Percentiles rank a stretch among this genome's conserved stretches.
phyloP scores from a whole-genome alignment of 2,888 invertebrate genomes.

The Polydrusus cervinus region DNA sequence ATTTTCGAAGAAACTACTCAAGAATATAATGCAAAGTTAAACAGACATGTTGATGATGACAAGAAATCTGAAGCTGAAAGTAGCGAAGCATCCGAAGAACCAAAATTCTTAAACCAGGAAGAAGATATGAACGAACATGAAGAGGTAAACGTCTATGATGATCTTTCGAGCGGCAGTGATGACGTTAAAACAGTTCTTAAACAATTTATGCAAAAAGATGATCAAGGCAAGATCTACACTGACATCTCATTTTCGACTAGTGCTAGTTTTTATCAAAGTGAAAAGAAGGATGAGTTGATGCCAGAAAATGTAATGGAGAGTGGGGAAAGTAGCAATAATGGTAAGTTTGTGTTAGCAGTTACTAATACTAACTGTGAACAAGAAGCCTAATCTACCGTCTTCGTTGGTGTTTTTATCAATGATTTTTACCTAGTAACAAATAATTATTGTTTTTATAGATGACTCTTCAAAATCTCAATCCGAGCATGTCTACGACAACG shows the following conservation, averaged over 20 bases:
- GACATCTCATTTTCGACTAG: constrained; percentile 26
- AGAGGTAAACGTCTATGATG: constrained; percentile 56
- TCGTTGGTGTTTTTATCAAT: too few relatives aligned
- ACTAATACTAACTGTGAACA: neutral
- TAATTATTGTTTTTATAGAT: neutral
- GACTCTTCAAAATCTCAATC: neutral
- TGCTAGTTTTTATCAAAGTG: constrained; percentile 22
- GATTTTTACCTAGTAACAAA: neutral
- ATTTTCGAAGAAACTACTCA: constrained; percentile 1
- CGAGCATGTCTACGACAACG: neutral
- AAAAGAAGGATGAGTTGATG: neutral
- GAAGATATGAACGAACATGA: constrained; percentile 11
- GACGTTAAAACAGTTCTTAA: constrained; percentile 46
- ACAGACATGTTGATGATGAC: neutral
- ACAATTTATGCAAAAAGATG: constrained; percentile 8
- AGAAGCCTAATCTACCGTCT: too few relatives aligned
- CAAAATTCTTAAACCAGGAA: neutral
- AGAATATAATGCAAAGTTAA: neutral
- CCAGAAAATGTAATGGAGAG: constrained; percentile 16
- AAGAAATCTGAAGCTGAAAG: neutral
- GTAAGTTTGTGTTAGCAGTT: neutral
- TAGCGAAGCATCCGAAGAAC: neutral
- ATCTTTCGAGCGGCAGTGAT: constrained; percentile 57
- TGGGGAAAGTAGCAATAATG: constrained; percentile 25
- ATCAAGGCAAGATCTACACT: constrained; percentile 9